phyloP scores from a whole-genome alignment of 2,113 vertebrate genomes.

The Siphamia tubifer region DNA sequence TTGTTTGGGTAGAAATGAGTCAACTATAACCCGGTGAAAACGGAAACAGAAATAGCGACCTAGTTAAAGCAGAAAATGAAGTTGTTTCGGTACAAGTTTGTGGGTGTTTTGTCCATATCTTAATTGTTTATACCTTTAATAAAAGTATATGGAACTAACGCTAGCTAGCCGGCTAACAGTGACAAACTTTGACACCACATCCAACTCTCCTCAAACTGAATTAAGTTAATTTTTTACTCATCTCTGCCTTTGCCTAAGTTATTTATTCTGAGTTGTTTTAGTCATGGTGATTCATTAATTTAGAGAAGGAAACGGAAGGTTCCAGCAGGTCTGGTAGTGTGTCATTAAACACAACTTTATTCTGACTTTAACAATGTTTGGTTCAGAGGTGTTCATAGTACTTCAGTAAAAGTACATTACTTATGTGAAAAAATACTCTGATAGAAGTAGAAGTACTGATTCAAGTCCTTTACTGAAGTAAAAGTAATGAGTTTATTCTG shows the following conservation, averaged over 20 bases:
- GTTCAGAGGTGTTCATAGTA: too few species aligned
- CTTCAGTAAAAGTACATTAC: too few species aligned
- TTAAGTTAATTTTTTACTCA: background rate
- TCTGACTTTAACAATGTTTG: too few species aligned
- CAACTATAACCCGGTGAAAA: background rate
- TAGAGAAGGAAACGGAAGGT: too few species aligned
- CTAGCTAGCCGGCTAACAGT: conserved; percentile 24
- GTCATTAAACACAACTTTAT: too few species aligned
- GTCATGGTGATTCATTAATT: background rate
- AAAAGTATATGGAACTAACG: background rate
- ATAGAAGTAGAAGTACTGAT: too few species aligned
- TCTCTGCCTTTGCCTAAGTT: background rate
- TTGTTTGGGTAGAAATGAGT: background rate
- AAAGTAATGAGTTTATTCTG: too few species aligned
- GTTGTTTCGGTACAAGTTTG: background rate
- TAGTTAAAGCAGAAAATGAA: background rate
- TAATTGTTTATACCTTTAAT: background rate
- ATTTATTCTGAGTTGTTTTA: background rate
- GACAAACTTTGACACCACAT: background rate
- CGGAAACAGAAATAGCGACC: background rate
- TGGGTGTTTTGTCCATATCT: background rate
- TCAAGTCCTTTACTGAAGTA: too few species aligned
- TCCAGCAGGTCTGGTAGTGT: too few species aligned
- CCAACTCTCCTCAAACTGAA: background rate
- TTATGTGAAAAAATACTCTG: too few species aligned